Conservation (phyloP, 2,113 vertebrate genomes). For the Hippocampus comes region DNA sequence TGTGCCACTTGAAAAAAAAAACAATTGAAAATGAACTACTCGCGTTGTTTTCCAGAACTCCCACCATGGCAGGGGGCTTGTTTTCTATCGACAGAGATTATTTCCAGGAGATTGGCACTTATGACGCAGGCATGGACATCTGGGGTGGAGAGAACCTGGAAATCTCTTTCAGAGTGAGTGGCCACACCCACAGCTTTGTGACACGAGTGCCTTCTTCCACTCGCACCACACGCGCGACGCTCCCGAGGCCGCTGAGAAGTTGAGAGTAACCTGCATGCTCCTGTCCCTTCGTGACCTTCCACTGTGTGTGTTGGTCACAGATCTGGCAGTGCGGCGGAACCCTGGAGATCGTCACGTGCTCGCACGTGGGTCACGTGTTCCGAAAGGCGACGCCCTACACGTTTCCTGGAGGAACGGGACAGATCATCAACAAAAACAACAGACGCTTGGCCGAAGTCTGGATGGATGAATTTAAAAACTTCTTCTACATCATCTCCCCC, state of each 20-base stretch:
- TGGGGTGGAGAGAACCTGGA: constrained; percentile 99
- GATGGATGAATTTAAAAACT: constrained; percentile 99
- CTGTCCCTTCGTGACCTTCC: neutral
- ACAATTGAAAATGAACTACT: constrained; percentile 19
- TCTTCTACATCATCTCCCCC: constrained; percentile 99
- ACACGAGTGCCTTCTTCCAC: constrained; percentile 9
- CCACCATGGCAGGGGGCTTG: constrained; percentile 97
- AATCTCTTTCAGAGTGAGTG: constrained; percentile 94
- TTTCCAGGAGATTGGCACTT: constrained; percentile 97
- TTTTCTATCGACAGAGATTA: constrained; percentile 99
- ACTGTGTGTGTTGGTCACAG: constrained; percentile 63
- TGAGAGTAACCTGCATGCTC: neutral
- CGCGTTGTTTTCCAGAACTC: constrained; percentile 77
- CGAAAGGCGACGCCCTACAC: constrained; percentile 98
- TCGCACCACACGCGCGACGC: too few species aligned
- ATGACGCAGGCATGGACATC: constrained; percentile 99
- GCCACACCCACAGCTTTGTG: constrained; percentile 26
- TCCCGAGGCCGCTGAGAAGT: neutral
- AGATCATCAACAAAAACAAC: constrained; percentile 99
- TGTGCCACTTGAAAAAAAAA: constrained; percentile 10
- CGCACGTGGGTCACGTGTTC: constrained; percentile 97
- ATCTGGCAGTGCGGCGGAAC: constrained; percentile 99
- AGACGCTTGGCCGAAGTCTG: constrained; percentile 95
- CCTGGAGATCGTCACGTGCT: constrained; percentile 97
- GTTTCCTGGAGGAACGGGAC: constrained; percentile 95